These are phyloP conservation scores for Escarpia spicata DNA, from an alignment of 2,888 invertebrate species.

Conservation along the genomic window DNA sequence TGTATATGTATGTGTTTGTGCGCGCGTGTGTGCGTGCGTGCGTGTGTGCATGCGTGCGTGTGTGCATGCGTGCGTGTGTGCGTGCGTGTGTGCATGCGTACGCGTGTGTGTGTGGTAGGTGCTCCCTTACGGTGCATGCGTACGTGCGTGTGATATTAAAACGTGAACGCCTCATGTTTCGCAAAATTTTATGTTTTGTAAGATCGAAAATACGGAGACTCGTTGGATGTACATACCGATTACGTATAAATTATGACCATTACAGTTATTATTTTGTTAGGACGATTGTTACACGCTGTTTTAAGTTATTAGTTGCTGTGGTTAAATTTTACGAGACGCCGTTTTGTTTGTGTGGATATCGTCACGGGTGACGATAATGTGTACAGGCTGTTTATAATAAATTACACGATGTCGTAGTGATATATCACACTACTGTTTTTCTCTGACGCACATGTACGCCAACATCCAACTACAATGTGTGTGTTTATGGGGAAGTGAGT, in stretches of 20 bases:
- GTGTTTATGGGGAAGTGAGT: no score
- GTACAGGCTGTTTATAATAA: background rate
- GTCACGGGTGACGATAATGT: background rate
- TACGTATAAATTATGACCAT: no score
- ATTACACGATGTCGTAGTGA: background rate
- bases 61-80: background rate
- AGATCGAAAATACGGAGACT: no score
- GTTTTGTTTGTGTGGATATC: background rate
- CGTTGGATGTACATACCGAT: no score
- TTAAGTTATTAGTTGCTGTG: background rate
- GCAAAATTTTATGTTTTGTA: no score
- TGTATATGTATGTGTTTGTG: no score
- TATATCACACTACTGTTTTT: background rate
- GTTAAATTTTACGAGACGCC: background rate
- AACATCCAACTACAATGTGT: background rate
- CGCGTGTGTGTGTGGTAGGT: background rate
- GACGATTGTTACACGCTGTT: background rate
- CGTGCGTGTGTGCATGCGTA: background rate
- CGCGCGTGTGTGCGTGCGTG: background rate
- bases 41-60: background rate
- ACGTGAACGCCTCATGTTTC: no score
- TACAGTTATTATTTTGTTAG: no score
- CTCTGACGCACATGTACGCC: background rate
- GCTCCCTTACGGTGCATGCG: no score
- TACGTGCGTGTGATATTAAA: no score